A percentile compares a stretch with the other conserved stretches of the same genome.
These are phyloP conservation scores for Formica aserva DNA, from an alignment of 2,888 invertebrate genomes.

Conservation along the genomic window DNA sequence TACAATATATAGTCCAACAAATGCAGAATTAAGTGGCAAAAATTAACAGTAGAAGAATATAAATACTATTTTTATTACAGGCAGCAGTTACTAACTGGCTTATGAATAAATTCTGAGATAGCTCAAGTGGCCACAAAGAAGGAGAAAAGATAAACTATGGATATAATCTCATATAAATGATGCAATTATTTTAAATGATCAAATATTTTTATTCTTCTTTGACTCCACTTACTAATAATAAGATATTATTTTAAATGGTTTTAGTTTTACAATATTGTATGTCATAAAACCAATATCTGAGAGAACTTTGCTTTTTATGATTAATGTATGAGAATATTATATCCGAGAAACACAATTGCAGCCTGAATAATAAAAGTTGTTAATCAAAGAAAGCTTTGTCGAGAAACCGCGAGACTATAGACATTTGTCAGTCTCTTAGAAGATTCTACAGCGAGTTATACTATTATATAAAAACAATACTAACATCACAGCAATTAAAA, in stretches of 20 bases:
- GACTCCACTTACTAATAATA: neutral
- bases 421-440: conserved; percentile 2
- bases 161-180: neutral
- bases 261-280: neutral
- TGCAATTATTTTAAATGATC: neutral
- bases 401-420: neutral
- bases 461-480: neutral
- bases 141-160: neutral
- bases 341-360: neutral
- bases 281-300: neutral
- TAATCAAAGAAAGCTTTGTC: neutral
- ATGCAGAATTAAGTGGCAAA: neutral
- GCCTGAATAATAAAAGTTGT: conserved; percentile 13
- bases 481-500: neutral
- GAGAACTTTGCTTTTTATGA: neutral
- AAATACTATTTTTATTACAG: neutral
- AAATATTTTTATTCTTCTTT: neutral
- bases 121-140: neutral
- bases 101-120: neutral
- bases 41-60: neutral
- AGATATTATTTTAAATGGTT: neutral
- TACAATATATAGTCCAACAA: conserved; percentile 60
- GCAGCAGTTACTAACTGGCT: neutral
- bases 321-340: neutral
- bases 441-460: neutral